Conservation (phyloP, 2,888 invertebrate genomes). For the Resseliella maxima region DNA sequence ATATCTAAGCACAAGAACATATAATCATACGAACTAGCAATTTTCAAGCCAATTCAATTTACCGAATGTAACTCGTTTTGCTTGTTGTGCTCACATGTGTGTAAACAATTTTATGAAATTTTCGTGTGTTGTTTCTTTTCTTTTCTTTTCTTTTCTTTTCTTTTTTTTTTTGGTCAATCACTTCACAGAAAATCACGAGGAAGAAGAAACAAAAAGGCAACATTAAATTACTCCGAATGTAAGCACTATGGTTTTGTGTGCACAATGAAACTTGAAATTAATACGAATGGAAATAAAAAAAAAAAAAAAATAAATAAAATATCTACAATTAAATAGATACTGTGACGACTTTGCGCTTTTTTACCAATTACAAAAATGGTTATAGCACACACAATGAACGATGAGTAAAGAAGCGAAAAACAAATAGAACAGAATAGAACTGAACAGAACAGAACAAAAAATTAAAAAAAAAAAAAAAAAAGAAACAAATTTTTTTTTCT, state of each 20-base stretch:
- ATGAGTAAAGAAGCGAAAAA: not conserved
- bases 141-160: not conserved
- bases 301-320: not conserved
- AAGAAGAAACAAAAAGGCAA: not conserved
- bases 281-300: not conserved
- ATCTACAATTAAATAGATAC: too few relatives aligned
- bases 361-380: not conserved
- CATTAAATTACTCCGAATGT: not conserved
- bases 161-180: not conserved
- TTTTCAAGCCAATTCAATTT: not conserved
- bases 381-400: not conserved
- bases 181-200: not conserved
- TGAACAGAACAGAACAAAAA: not conserved
- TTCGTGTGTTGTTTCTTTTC: too few relatives aligned
- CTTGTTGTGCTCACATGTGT: not conserved
- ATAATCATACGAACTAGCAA: not conserved
- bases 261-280: not conserved
- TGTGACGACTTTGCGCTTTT: not conserved
- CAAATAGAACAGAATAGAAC: too few relatives aligned
- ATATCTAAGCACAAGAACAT: not conserved
- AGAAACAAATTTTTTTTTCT: too few relatives aligned
- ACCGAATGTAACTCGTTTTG: not conserved
- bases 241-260: not conserved
- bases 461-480: not conserved
- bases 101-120: not conserved